These are phyloP conservation scores for Megalops cyprinoides DNA, from an alignment of 2,797 vertebrate species.

Conservation along the genomic window DNA sequence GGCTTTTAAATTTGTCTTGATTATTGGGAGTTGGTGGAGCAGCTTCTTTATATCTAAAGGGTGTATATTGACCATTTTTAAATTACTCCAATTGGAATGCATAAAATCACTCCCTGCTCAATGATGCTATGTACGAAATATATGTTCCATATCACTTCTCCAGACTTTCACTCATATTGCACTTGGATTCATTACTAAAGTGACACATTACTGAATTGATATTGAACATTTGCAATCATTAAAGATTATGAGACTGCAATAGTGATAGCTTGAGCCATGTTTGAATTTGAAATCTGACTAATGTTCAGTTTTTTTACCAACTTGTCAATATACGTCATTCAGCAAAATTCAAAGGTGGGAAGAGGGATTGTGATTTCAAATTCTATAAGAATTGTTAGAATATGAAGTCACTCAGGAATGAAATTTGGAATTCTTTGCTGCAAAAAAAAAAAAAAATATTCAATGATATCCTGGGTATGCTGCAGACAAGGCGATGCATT, in stretches of 20 bases:
- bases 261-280: neutral
- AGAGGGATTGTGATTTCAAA: neutral
- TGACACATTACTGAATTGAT: neutral
- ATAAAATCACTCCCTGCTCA: neutral
- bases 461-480: neutral
- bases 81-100: neutral
- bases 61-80: neutral
- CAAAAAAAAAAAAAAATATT: no score
- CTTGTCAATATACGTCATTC: neutral
- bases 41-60: neutral
- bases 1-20: constrained; percentile 47
- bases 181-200: neutral
- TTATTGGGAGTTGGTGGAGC: neutral
- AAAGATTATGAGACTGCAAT: neutral
- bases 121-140: neutral
- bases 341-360: neutral
- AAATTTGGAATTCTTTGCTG: neutral
- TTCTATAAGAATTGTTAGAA: neutral
- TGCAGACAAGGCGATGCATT: constrained; percentile 19
- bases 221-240: neutral
- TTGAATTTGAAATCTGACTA: neutral
- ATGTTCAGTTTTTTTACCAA: neutral
- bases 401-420: neutral
- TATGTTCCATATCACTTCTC: neutral
- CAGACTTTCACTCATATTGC: neutral